Percentiles rank a stretch among this genome's conserved stretches.
Conservation (phyloP, 2,888 invertebrate species). For the Caenorhabditis angaria region DNA sequence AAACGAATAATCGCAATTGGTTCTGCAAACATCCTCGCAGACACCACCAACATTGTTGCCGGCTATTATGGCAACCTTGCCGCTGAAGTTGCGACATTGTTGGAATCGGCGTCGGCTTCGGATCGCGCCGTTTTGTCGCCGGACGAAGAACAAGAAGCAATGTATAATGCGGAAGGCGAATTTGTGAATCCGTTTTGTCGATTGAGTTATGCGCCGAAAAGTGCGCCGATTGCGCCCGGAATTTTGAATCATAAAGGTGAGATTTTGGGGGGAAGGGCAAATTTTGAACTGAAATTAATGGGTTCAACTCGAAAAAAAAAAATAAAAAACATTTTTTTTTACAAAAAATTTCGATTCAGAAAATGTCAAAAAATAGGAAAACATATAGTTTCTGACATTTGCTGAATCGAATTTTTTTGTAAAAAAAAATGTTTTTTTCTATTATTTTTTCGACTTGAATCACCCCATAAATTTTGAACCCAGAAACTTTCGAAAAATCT, state of each 20-base stretch:
- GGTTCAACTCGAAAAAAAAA: neutral
- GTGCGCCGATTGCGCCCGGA: conserved; percentile 39
- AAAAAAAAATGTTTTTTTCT: too few species aligned
- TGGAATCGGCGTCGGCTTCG: conserved; percentile 42
- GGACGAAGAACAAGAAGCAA: conserved; percentile 56
- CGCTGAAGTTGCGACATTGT: conserved; percentile 37
- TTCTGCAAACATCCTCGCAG: conserved; percentile 79
- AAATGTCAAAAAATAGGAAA: too few species aligned
- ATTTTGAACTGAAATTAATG: neutral
- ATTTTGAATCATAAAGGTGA: conserved; percentile 57
- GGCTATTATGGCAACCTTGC: conserved; percentile 40
- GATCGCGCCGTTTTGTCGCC: conserved; percentile 41
- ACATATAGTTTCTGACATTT: too few species aligned
- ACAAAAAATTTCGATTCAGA: too few species aligned
- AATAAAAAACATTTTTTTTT: neutral
- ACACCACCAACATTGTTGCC: conserved; percentile 20
- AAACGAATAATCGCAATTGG: conserved; percentile 91
- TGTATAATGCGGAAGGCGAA: conserved; percentile 65
- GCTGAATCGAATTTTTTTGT: too few species aligned
- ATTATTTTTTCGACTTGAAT: too few species aligned
- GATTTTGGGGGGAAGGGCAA: neutral
- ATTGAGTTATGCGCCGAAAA: conserved; percentile 58
- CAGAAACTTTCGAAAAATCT: too few species aligned
- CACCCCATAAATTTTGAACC: too few species aligned
- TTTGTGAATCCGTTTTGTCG: conserved; percentile 67